These are phyloP conservation scores for Archilochus colubris DNA, from an alignment of 2,113 vertebrate genomes.

Conservation along the genomic window DNA sequence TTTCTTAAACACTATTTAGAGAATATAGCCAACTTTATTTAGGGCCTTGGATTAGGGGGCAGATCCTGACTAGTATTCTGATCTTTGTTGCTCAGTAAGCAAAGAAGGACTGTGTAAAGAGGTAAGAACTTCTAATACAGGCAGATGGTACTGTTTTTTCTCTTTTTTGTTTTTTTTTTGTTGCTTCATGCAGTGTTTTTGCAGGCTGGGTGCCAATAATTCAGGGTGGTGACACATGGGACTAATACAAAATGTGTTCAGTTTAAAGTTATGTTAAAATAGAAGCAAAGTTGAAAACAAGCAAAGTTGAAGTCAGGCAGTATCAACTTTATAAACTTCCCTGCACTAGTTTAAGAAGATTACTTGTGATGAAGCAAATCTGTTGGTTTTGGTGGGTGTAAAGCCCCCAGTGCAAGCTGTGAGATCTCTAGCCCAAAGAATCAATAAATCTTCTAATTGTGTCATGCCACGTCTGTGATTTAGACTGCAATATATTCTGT, in stretches of 20 bases:
- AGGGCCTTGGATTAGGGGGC: neutral
- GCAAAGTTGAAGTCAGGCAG: conserved; percentile 69
- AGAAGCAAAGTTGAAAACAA: conserved; percentile 67
- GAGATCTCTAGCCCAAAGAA: conserved; percentile 75
- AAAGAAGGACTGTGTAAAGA: neutral
- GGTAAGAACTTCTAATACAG: neutral
- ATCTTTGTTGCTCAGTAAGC: neutral
- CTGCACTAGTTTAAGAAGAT: conserved; percentile 46
- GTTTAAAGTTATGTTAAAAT: conserved; percentile 63
- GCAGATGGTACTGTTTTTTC: conserved; percentile 50
- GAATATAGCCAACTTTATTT: neutral
- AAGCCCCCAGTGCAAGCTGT: conserved; percentile 71
- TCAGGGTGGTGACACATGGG: conserved; percentile 44
- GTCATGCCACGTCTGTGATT: conserved; percentile 72
- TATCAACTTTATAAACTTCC: conserved; percentile 60
- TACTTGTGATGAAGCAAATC: conserved; percentile 65
- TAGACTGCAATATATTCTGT: conserved; percentile 56
- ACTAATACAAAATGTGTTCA: conserved; percentile 58
- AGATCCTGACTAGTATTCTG: neutral
- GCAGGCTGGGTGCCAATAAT: conserved; percentile 23
- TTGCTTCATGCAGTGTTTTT: conserved; percentile 12
- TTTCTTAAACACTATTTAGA: neutral
- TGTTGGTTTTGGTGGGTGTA: conserved; percentile 69
- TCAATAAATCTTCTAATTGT: conserved; percentile 82
- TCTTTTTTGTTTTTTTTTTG: neutral